Base-by-base conservation (phyloP, 2,797 vertebrate species). In the Tenualosa thibaudeaui region DNA sequence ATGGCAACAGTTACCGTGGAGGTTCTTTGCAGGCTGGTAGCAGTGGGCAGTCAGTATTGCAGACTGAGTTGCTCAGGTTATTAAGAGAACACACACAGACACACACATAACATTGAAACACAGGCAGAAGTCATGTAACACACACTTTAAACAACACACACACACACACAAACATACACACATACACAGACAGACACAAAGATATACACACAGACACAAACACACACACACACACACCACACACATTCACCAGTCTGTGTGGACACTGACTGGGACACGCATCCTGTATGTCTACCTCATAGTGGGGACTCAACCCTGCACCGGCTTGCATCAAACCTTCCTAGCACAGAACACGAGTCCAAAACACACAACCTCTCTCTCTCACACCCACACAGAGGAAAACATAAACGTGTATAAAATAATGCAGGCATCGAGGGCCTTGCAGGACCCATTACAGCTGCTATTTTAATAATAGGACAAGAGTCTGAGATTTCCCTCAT, bases 21-120 rank as follows among this genome's bases (percentile, higher is more conserved):
- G 87, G 81, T 81, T 62, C 50, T 84, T 90, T 81, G 86, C 85
- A 87, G 86, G 85, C 85, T 88, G 88, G 82, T 89, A 85, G 88
- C 86, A 87, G 62, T 10, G 7, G 62, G 17, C 60, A 26, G 60
- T 62, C 60, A n/a, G 60, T 24, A 62, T n/a, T 3, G n/a, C 58
- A 31, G 31, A 31, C 31, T 22, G 60, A 65, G 60, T 24, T 65
- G 9, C n/a, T 26, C n/a, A 65, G 60, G 60, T 31, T 68, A 68
- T 24, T 31, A 68, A 68, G 62, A 22, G 24, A 68, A 68, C 62
- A 31, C 58, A 62, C 58, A 62, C 58, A 62, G 22, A 62, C 22
- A 24, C 15, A 62, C 22, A 62, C 58, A 62, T 19, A 53, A 3
- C 51, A 13, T 3, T 53, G 13, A 2, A 13, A 53, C 51, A 53